Conservation (phyloP, 2,888 invertebrate species). For the Plusia festucae region DNA sequence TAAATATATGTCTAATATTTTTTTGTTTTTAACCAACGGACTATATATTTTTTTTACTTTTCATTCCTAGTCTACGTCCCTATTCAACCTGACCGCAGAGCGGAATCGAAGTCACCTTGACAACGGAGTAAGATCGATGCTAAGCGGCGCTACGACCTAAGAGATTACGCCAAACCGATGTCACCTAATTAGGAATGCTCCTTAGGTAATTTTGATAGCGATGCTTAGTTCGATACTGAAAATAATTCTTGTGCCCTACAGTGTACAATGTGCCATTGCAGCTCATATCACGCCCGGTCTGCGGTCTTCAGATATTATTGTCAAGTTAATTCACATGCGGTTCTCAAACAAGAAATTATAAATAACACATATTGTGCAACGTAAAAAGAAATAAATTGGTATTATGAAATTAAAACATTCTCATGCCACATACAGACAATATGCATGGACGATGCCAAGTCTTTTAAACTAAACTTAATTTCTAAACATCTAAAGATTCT, state of each 20-base stretch:
- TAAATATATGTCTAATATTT: no score
- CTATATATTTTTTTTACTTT: no score
- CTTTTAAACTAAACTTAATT: conserved; percentile 7
- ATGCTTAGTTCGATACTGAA: conserved; percentile 52
- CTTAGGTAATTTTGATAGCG: conserved; percentile 41
- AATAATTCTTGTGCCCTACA: conserved; percentile 26
- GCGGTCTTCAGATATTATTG: conserved; percentile 54
- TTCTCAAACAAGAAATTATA: conserved; percentile 85
- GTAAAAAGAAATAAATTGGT: conserved; percentile 56
- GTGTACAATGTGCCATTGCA: conserved; percentile 43
- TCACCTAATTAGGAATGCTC: conserved; percentile 26
- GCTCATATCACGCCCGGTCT: conserved; percentile 52
- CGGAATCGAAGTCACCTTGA: conserved; percentile 35
- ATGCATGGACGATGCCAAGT: conserved; percentile 27
- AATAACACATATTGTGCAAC: conserved; percentile 68
- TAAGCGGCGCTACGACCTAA: conserved; percentile 44
- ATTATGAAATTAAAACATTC: conserved; percentile 56
- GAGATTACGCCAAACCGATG: conserved; percentile 24
- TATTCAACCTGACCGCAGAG: conserved; percentile 51
- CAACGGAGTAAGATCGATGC: conserved; percentile 36
- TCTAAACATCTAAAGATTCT: conserved; percentile 6
- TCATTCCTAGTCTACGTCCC: no score
- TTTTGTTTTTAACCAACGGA: no score
- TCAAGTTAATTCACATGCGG: conserved; percentile 72
- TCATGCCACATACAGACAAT: conserved; percentile 48